Base-by-base conservation (phyloP, 2,888 invertebrate genomes). In the Hedya salicella region DNA sequence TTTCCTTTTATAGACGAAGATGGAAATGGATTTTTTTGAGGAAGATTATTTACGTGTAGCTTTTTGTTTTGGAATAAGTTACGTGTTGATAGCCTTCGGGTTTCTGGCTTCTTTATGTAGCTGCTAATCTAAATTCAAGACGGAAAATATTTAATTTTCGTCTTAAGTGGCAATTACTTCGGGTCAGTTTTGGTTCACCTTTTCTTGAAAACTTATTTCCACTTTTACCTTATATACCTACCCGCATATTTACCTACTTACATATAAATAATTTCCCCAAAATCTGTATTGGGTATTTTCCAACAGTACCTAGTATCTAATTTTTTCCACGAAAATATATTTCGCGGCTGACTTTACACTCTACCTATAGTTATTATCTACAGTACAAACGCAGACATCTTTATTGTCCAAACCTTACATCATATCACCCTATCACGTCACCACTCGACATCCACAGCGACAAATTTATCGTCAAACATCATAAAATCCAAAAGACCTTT, bases 401-500 rank as follows among this genome's bases (percentile, higher is more conserved):
- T 32, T 46, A 57, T 17, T n/a, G 32, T 32, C 44, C 39, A 54
- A 53, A 44, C 17, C 57, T 57, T 57, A 36, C 52, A 54, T 48
- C 36, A 39, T 25, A 52, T 21, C 64, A 49, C 25, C 6, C 44
- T 25, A 59, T 32, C 57, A 54, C 59, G 59, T 65, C 50, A 65
- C 42, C 53, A 57, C 42, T 39, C 39, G 13, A 52, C 49, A 54
- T 39, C 49, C 30, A 39, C 40, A 9, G 46, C 54, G 61, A 61
- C 66, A 66, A 66, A 81, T 81, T 78, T 81, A 87, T 87, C 84
- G 77, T 83, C 86, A 88, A 86, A 87, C 78, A 80, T 85, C 85
- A 89, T 90, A 89, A 89, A 91, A 86, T 83, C 79, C 80, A 79
- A 76, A 78, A 79, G 79, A 82, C 79, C 78, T 81, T 91, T 92